phyloP scores from a whole-genome alignment of 1,140 invertebrate species.

The Apis dorsata region DNA sequence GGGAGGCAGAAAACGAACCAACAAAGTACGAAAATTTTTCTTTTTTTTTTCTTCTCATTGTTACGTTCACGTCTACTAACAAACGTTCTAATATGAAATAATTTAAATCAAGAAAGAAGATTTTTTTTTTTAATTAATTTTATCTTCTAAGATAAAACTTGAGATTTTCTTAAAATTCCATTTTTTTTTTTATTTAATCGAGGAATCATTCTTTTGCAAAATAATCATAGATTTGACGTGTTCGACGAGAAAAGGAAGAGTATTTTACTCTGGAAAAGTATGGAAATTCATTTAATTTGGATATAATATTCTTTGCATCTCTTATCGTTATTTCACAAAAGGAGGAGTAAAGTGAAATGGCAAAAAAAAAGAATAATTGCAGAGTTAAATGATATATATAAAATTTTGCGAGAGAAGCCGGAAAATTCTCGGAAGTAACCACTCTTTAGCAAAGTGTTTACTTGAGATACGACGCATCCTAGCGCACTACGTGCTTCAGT shows the following conservation, averaged over 20 bases:
- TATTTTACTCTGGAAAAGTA: neutral
- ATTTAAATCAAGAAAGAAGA: neutral
- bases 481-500: conserved; percentile 11
- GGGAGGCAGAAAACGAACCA: neutral
- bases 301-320: neutral
- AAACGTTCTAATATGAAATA: neutral
- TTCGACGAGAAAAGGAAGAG: neutral
- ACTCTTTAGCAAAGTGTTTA: neutral
- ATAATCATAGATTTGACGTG: neutral
- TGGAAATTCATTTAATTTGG: neutral
- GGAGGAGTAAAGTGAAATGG: too few relatives aligned
- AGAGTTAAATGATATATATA: too few relatives aligned
- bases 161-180: neutral
- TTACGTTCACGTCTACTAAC: neutral
- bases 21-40: conserved; percentile 27
- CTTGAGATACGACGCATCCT: conserved; percentile 6
- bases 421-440: neutral
- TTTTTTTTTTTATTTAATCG: neutral
- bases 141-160: too few relatives aligned
- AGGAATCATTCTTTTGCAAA: too few relatives aligned
- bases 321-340: neutral
- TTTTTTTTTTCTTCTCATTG: neutral
- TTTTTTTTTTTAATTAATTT: neutral
- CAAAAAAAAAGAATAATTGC: neutral
- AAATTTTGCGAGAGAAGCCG: too few relatives aligned